A percentile compares a stretch with the other conserved stretches of the same genome.
These are phyloP conservation scores for Nettapus auritus DNA, from an alignment of 2,113 vertebrate genomes.

Conservation along the genomic window DNA sequence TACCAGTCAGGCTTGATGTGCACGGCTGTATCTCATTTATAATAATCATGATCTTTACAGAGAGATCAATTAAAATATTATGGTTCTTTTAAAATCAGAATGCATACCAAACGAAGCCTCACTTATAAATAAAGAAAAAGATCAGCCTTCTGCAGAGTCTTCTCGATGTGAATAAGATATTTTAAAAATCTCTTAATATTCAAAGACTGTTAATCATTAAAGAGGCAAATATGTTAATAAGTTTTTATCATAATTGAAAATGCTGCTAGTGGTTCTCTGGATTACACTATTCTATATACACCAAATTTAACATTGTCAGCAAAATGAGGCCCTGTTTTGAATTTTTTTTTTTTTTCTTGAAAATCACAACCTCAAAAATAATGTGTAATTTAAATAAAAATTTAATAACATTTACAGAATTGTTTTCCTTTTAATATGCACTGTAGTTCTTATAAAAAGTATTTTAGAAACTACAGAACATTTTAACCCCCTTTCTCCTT, in stretches of 20 bases:
- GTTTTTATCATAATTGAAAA: conserved; percentile 54
- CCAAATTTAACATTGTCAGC: not conserved
- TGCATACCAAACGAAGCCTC: conserved; percentile 41
- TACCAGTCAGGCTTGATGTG: conserved; percentile 54
- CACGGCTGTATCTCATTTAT: conserved; percentile 51
- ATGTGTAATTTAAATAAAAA: not conserved
- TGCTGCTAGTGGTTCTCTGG: conserved; percentile 4
- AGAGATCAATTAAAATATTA: conserved; percentile 65
- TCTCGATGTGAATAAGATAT: conserved; percentile 6
- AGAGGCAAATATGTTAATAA: conserved; percentile 52
- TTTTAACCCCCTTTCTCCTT: conserved; percentile 2
- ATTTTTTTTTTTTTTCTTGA: conserved; percentile 6
- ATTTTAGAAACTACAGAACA: not conserved
- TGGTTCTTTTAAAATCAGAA: conserved; percentile 48
- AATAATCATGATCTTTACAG: conserved; percentile 40
- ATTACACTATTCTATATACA: not conserved
- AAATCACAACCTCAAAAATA: not conserved
- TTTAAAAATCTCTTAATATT: conserved; percentile 61
- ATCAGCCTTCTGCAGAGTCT: not conserved
- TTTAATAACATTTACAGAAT: not conserved
- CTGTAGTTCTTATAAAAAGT: not conserved
- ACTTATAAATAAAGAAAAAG: conserved; percentile 23
- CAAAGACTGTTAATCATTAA: conserved; percentile 64
- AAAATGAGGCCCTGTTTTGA: not conserved
- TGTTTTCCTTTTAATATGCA: not conserved